Evolutionary conservation across 2,113 vertebrate species (phyloP), one percentile per base, ranked within the genome.

Genomic region (Cyprinodon brontotheroides): DNA sequence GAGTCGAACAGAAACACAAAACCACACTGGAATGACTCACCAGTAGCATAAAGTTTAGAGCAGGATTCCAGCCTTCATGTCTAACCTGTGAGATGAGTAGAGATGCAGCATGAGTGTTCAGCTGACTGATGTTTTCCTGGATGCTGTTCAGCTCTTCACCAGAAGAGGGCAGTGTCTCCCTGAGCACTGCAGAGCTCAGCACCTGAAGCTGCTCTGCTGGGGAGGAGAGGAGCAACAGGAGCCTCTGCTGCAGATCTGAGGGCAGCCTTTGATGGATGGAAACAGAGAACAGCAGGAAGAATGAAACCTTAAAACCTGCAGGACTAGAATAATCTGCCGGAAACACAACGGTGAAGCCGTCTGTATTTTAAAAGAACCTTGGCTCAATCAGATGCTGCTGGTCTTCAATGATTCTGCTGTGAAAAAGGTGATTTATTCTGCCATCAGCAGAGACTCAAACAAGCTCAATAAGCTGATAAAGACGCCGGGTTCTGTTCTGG

Each of bases 161-260:
- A 86, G 73, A 10, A 47, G 62, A 77, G 53, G 92, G 88, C 73
- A 87, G 72, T 1, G 91, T 90, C 61, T 92, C 91, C 60, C 87
- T 91, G 64, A 93, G 91, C 65, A 93, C 89, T 43, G 90, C 90
- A 8, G 89, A 79, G 76, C 87, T 79, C 77, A 93, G 74, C 73
- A 92, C 89, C 83, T 92, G 91, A n/a, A 90, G 74, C 70, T 89
- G 91, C 86, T 93, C 92, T 2, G 36, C 38, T 4, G 89, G 85
- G 4, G 89, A 90, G 0, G 83, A 88, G 22, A 91, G 81, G 15
- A 92, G 90, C 0, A 61, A 50, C 2, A 68, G 7, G 3, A 93
- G 20, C 41, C 63, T 89, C 53, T 61, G 85, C 36, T 90, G 90
- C n/a, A 93, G 89, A 75, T 93, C 92, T 41, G 83, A 40, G 41